Percentiles rank a stretch among this genome's conserved stretches.
These are phyloP conservation scores for Myotis yumanensis DNA, from an alignment of 2,113 vertebrate genomes.

Conservation along the genomic window DNA sequence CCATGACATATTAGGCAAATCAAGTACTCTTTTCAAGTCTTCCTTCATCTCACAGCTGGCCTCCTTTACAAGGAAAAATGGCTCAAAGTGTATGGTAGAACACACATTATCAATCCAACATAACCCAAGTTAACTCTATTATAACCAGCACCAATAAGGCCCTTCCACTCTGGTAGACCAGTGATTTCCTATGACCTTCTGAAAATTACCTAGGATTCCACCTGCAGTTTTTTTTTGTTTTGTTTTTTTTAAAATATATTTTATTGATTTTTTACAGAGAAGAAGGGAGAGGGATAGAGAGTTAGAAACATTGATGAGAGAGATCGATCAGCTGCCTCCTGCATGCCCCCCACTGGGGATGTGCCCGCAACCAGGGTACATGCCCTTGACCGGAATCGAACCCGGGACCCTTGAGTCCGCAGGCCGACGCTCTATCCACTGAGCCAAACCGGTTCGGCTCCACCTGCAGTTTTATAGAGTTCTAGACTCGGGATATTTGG, in stretches of 20 bases:
- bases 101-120: not conserved
- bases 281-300: too few relatives aligned
- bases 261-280: too few relatives aligned
- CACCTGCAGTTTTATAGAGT: not conserved
- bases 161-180: not conserved
- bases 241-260: too few relatives aligned
- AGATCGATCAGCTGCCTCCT: too few relatives aligned
- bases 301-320: too few relatives aligned
- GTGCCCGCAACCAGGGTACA: too few relatives aligned
- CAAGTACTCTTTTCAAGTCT: not conserved
- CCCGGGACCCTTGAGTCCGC: too few relatives aligned
- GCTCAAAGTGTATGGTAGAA: not conserved
- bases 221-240: not conserved
- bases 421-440: too few relatives aligned
- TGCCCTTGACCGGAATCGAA: too few relatives aligned
- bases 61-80: not conserved
- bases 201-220: constrained; percentile 8
- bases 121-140: not conserved
- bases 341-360: too few relatives aligned
- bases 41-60: not conserved
- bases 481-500: not conserved
- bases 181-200: not conserved
- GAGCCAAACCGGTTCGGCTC: too few relatives aligned
- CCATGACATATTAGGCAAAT: not conserved
- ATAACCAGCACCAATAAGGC: not conserved